Evolutionary conservation across 92 coral and sea anemone genomes (phyloP), one percentile per base, ranked within the genome.

Genomic region (Blastomussa wellsi): DNA sequence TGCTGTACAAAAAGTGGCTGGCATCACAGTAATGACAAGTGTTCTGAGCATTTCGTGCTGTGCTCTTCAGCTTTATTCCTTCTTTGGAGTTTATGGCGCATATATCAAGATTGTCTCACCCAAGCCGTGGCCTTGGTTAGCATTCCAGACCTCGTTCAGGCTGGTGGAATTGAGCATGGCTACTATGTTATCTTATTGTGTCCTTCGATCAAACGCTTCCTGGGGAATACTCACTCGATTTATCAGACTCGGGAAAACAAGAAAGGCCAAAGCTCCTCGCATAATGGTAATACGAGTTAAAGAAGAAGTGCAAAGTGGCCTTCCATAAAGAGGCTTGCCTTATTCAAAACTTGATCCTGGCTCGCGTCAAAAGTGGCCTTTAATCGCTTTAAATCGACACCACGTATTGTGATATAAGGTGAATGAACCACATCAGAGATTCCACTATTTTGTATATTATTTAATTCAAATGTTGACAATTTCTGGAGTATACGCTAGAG

Each of bases 41-140:
- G 8, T 81, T 51, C 91, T 95, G 37, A 94, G 95, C 14, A 36
- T 95, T 44, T 86, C 84, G 7, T 95, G 98, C 66, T 90, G 93
- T 49, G 91, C 57, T 1, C 53, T 93, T n/a, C 98, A 95, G 73
- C 79, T 87, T 4, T 95, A 95, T 71, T 92, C 96, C 20, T 79
- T 95, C 76, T 90, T 91, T 24, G 93, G 92, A 11, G 93, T 95
- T 15, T 91, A 91, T 68, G 91, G 90, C 14, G 26, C 81, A 16
- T 90, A 92, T 73, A 64, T 86, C 72, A 85, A 71, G 67, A 89
- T 79, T 15, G 88, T 87, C 2, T 65, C 89, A 11, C 96, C 96
- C 36, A 67, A 88, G 31, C 98, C 98, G 3, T 95, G 98, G 98
- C 95, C 98, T 1, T 95, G 98, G 98, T 88, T 88, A 79, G 88